Base-by-base conservation (phyloP, 2,113 vertebrate species). In the Riparia riparia region DNA sequence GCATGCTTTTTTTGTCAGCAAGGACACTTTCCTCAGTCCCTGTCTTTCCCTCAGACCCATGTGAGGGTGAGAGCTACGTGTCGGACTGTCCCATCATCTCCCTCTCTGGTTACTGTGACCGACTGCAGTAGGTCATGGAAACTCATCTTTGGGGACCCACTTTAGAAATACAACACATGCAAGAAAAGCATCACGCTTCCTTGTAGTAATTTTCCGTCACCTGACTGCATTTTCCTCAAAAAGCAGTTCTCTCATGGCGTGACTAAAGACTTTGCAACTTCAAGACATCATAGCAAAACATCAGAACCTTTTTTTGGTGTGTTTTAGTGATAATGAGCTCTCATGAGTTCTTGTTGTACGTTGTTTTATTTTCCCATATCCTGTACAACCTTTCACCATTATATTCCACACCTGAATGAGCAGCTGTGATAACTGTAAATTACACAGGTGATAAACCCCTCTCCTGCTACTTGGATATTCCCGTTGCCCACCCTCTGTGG, bases 31-130 rank as follows among this genome's bases (percentile, higher is more conserved):
- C 16, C 41, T 9, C 21, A 49, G 14, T 41, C 29, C 17, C 32
- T 81, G 34, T 41, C 11, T 66, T 37, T 66, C 49, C 49, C 29
- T 74, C 6, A 1, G 28, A n/a, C 17, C 29, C 21, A 2, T 6
- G 17, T 0, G 1, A 8, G 32, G 19, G 14, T 4, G 4, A 10
- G 32, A 37, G 37, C n/a, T 80, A 17, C 12, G 1, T n/a, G 72
- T 37, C 54, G 53, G n/a, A 18, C 22, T 64, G 22, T 51, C 28
- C 32, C 25, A 56, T 50, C 50, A 22, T 44, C 21, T 66, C 37
- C 9, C 20, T 68, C 37, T 86, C 82, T 80, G 18, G 31, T 53
- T 64, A 69, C 20, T 19, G 1, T 22, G 21, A 71, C 44, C 34
- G 45, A 1, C 37, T 16, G 32, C 68, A 50, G 44, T 13, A 53